Evolutionary conservation across 2,797 vertebrate genomes (phyloP), one percentile per base, ranked within the genome.

Genomic region (Siniperca obscura): DNA sequence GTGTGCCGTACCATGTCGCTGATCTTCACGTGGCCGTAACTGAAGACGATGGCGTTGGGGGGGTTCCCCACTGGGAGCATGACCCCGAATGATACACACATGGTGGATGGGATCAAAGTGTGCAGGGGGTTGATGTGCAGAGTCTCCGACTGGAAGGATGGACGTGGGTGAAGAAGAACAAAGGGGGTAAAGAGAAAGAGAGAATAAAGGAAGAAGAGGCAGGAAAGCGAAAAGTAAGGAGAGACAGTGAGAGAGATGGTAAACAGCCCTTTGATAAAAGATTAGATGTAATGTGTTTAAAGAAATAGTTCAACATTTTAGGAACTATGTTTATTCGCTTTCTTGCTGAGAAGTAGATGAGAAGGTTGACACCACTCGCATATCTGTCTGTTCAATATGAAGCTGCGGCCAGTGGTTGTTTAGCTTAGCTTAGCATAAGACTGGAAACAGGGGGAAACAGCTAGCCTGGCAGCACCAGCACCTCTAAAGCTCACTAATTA

Each of bases 21-120:
- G 91, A 99, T 98, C 93, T 98, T 95, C 95, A 98, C 97, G 88
- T 99, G 97, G 75, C 98, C 97, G 0, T 99, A 99, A 94, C 97
- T 99, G 95, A 99, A 99, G 91, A 99, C 97, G 9, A 99, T 99
- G 91, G 98, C 98, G 5, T 99, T 99, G 81, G 98, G 98, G 60
- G 98, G 98, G 88, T 99, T 99, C 79, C 98, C 98, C 86, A 99
- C 98, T 1, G 98, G 98, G 89, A 99, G 95, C 98, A 99, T 99
- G 93, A 99, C 98, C 38, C 98, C 98, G 21, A 99, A 98, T 13
- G 98, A 99, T 93, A 99, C 98, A 25, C 98, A 98, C 97, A 99
- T 98, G 88, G 98, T 98, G 94, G 98, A 96, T 0, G 98, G 98
- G 91, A 99, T 97, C 90, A 99, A 94, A 8, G 98, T 99, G 92